Evolutionary conservation across 2,113 vertebrate species (phyloP), one percentile per base, ranked within the genome.

Genomic region (Otis tarda): DNA sequence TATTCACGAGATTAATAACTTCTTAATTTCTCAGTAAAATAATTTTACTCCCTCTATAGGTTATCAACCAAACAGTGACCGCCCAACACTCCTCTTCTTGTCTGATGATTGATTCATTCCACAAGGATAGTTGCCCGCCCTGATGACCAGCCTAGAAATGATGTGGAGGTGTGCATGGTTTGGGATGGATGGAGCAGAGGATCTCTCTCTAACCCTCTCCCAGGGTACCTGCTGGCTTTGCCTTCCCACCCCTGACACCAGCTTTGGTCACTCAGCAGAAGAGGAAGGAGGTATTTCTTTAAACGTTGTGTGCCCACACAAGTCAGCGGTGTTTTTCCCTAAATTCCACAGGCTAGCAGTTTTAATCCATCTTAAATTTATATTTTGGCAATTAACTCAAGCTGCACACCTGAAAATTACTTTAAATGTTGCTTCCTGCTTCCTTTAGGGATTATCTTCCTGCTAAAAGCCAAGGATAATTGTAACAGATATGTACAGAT

Each of bases 301-400:
- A 57, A 73, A 57, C 6, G 2, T 9, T 6, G 27, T 45, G 20
- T 24, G n/a, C 56, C 35, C 61, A 22, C 17, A 39, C 35, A 74
- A 86, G 52, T 63, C 73, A 63, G 8, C 9, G 19, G 37, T 9
- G 12, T 52, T 81, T 95, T 74, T 55, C 60, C 77, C 35, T 33
- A 45, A 79, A 52, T 90, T 86, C 50, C 60, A 74, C 47, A 61
- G 67, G 67, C 74, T 80, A 88, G 49, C 12, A 57, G 35, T 52
- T 89, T 94, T 82, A 78, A 94, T 83, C 21, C 63, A 77, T 71
- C 65, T 82, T 59, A 69, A 92, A 86, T 74, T 88, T 56, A 14
- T 86, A 76, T 90, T 95, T 96, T 82, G 64, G 61, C 67, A 95
- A 95, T 83, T 92, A 94, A 87, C 83, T 95, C 50, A 92, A 94